Base-by-base conservation (phyloP, 2,888 invertebrate species). In the Dinocampus coccinellae region DNA sequence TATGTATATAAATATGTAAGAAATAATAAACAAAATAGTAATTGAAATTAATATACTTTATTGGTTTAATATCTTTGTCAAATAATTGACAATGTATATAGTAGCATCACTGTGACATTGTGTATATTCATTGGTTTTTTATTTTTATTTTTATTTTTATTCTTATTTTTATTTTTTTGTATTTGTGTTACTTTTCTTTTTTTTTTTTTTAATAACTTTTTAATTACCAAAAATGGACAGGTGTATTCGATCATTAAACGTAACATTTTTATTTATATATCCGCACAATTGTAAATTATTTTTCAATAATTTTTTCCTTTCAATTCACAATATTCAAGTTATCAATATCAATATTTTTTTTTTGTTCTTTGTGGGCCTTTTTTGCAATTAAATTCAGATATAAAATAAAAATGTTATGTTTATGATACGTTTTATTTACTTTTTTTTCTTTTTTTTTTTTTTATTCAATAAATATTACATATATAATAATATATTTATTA, bases 401-500 rank as follows among this genome's bases (percentile, higher is more conserved):
- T n/a, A n/a, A 61, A 24, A 42, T 22, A 11, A 29, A 80, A 82
- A 81, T 79, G 68, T 77, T 75, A 79, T 79, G 77, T 70, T 73
- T 74, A 76, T 77, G 78, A 79, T 47, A 6, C 78, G 69, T 76
- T 70, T 74, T 52, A 68, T 69, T 63, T 58, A 67, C 36, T 26
- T 55, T 4, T 29, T 29, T 29, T 29, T n/a, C 78, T 81, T 82
- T 26, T 55, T 4, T 29, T 29, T 29, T 29, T n/a, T 79, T 81
- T 82, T 80, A 81, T 78, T 82, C 81, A 83, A 85, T 84, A 84
- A 84, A 84, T 84, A 82, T 84, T 84, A 84, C 82, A 81, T 57
- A 29, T 81, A 81, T 77, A 82, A 78, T 81, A 81, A 79, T 80
- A 72, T 77, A 78, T 78, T 81, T 76, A 78, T 83, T 81, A 82